Evolutionary conservation across 2,797 vertebrate genomes (phyloP).

Genomic region (Tolypeutes matacus): DNA sequence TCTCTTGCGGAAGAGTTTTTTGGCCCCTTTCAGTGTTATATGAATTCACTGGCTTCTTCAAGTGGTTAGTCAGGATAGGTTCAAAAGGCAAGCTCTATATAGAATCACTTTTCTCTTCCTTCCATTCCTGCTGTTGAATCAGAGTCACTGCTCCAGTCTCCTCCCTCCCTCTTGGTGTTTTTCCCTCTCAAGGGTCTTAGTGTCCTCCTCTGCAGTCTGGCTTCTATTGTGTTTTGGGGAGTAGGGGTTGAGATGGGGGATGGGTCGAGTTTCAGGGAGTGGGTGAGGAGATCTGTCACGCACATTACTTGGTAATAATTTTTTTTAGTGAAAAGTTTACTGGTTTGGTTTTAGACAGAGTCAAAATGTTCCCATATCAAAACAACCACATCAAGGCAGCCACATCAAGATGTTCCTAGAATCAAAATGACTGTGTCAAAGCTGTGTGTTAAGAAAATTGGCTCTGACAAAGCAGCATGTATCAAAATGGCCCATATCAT

Average conservation of each 20-base stretch:
- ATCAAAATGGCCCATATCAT: conserved; percentile 38
- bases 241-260: background rate
- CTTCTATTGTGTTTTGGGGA: background rate
- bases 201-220: background rate
- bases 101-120: background rate
- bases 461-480: conserved; percentile 6
- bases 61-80: background rate
- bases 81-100: background rate
- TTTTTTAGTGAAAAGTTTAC: conserved; percentile 49
- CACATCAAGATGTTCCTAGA: conserved; percentile 75
- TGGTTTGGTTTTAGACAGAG: conserved; percentile 71
- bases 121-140: background rate
- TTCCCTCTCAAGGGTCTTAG: background rate
- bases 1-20: background rate
- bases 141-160: background rate
- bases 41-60: background rate
- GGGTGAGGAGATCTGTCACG: background rate
- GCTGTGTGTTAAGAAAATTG: conserved; percentile 64
- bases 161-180: background rate
- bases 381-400: conserved; percentile 75
- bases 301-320: conserved; percentile 4
- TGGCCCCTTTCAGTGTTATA: background rate
- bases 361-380: conserved; percentile 77
- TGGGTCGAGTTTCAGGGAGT: background rate
- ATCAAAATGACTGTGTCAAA: conserved; percentile 72